Conservation (phyloP, 2,113 vertebrate species). For the Cinclus cinclus region DNA sequence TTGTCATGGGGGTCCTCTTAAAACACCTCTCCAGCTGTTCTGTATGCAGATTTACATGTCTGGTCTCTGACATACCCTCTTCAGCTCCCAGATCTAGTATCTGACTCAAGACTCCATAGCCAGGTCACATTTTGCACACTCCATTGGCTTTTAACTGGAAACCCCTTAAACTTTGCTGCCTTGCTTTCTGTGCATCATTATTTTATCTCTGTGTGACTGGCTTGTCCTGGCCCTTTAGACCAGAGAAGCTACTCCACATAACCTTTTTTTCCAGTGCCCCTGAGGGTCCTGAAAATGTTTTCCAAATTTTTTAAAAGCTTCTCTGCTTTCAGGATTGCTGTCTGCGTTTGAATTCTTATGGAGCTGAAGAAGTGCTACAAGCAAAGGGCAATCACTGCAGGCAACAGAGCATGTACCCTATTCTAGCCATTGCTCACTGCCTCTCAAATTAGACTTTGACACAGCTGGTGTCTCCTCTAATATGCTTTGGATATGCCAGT, state of each 20-base stretch:
- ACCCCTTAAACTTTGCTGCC: not conserved
- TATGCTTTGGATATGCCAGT: not conserved
- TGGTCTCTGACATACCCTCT: not conserved
- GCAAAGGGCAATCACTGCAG: not conserved
- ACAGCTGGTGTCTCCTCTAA: not conserved
- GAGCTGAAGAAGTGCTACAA: not conserved
- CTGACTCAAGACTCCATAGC: not conserved
- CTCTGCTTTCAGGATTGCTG: not conserved
- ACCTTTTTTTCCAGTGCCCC: not conserved
- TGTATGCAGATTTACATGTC: accelerated
- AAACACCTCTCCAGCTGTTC: not conserved
- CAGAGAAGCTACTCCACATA: not conserved
- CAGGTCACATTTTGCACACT: not conserved
- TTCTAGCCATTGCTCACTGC: not conserved
- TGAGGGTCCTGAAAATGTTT: not conserved
- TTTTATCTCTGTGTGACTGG: not conserved
- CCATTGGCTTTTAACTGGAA: not conserved
- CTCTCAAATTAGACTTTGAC: not conserved
- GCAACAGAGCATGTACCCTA: not conserved
- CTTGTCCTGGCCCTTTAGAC: not conserved
- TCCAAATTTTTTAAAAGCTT: not conserved
- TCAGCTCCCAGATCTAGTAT: not conserved
- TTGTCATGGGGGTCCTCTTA: not conserved
- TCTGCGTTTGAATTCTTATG: not conserved
- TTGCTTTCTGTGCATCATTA: not conserved